A percentile compares a stretch with the other conserved stretches of the same genome.
Conservation (phyloP, 2,888 invertebrate genomes). For the Oscheius sp. region DNA sequence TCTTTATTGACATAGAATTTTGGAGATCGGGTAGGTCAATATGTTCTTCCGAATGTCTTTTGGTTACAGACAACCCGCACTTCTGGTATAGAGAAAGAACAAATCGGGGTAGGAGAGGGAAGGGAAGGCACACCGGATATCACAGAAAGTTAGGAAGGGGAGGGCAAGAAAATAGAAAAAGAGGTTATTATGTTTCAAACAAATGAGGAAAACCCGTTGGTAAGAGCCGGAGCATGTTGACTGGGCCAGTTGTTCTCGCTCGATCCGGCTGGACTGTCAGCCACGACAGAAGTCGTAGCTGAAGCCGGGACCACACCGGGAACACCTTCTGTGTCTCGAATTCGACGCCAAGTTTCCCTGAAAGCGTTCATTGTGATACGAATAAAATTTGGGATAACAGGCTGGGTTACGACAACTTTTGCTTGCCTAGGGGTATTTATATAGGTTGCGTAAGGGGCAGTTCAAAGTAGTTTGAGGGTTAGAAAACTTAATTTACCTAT, state of each 20-base stretch:
- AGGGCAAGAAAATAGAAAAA: constrained; percentile 13
- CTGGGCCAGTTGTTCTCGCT: constrained; percentile 42
- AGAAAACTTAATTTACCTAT: not conserved
- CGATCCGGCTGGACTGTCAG: constrained; percentile 29
- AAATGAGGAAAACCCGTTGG: constrained; percentile 59
- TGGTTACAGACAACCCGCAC: constrained; percentile 3
- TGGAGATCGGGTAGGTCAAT: constrained; percentile 17
- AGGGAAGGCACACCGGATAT: constrained; percentile 9
- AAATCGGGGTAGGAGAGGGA: not conserved
- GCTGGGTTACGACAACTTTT: not conserved
- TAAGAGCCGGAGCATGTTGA: constrained; percentile 41
- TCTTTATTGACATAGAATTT: constrained; percentile 16
- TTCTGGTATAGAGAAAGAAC: not conserved
- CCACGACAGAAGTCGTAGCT: constrained; percentile 17
- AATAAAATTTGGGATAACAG: not conserved
- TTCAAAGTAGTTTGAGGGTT: not conserved
- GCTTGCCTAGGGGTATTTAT: not conserved
- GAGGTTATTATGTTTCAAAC: constrained; percentile 40
- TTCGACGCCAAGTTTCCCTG: constrained; percentile 58
- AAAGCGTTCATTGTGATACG: not conserved
- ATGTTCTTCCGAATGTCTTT: no score
- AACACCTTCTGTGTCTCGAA: constrained; percentile 48
- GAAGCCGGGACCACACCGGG: constrained; percentile 16
- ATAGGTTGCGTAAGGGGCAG: no score
- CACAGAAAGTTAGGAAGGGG: not conserved